Evolutionary conservation across 2,113 vertebrate genomes (phyloP).

Genomic region (Rana temporaria): DNA sequence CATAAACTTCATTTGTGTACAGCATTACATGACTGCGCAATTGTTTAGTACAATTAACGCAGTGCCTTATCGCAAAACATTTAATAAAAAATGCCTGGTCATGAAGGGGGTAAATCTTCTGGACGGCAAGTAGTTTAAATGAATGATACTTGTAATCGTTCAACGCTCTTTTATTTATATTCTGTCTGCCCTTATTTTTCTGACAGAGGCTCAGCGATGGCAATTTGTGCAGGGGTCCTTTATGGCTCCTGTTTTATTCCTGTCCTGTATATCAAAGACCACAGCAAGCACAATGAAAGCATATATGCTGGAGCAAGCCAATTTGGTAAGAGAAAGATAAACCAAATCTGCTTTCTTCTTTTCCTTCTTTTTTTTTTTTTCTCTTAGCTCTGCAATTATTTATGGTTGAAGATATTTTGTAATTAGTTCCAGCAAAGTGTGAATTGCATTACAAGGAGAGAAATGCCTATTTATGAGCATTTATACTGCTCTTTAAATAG

Average conservation of each 20-base stretch:
- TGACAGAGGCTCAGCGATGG: conserved; percentile 83
- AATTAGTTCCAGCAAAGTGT: too few relatives aligned
- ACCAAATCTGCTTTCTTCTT: not conserved
- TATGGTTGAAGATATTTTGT: not conserved
- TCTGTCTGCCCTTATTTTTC: conserved; percentile 48
- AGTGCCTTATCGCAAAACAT: too few relatives aligned
- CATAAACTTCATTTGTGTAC: too few relatives aligned
- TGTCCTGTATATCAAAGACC: conserved; percentile 89
- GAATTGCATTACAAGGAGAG: too few relatives aligned
- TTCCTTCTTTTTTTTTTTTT: too few relatives aligned
- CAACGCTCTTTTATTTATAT: not conserved
- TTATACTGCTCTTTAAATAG: too few relatives aligned
- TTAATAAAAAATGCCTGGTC: too few relatives aligned
- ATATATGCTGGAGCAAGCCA: conserved; percentile 83
- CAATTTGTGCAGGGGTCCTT: conserved; percentile 80
- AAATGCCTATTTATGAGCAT: too few relatives aligned
- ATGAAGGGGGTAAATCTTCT: too few relatives aligned
- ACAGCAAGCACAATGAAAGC: conserved; percentile 75
- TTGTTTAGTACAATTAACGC: too few relatives aligned
- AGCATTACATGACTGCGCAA: too few relatives aligned
- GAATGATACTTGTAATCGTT: not conserved
- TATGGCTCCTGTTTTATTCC: conserved; percentile 84
- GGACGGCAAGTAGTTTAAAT: too few relatives aligned
- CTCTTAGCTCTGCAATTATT: not conserved
- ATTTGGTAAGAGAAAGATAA: conserved; percentile 73